phyloP scores from a whole-genome alignment of 1,140 invertebrate genomes.

The Ditylenchus dipsaci region DNA sequence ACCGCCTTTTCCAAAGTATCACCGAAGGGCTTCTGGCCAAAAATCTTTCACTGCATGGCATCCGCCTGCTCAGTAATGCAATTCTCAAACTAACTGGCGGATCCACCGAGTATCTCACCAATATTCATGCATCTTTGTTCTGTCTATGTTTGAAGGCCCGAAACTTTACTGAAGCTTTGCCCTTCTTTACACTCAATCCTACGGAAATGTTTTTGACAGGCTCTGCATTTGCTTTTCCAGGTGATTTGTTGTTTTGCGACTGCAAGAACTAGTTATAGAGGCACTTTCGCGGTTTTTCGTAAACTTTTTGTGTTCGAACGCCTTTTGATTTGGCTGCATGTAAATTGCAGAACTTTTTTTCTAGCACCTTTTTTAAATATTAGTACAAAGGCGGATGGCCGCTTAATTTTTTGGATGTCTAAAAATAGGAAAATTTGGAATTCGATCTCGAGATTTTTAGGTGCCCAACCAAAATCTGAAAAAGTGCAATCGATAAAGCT shows the following conservation, averaged over 20 bases:
- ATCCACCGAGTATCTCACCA: conserved; percentile 11
- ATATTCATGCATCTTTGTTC: conserved; percentile 25
- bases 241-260: neutral
- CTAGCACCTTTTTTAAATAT: too few species aligned
- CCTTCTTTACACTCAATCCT: conserved; percentile 23
- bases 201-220: conserved; percentile 18
- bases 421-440: too few species aligned
- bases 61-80: conserved; percentile 9
- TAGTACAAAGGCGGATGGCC: too few species aligned
- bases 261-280: too few species aligned
- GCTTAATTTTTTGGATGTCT: too few species aligned
- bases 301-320: too few species aligned
- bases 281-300: too few species aligned
- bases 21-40: conserved; percentile 16
- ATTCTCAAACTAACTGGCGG: conserved; percentile 17
- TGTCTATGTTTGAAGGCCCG: conserved; percentile 29
- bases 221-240: neutral
- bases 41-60: conserved; percentile 17
- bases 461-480: too few species aligned
- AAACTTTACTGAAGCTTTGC: conserved; percentile 23
- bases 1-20: conserved; percentile 17
- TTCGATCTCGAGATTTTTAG: too few species aligned
- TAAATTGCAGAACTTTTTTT: too few species aligned
- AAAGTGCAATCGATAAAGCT: too few species aligned
- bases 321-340: too few species aligned